phyloP scores from a whole-genome alignment of 2,797 vertebrate species.

The Aplochiton taeniatus region DNA sequence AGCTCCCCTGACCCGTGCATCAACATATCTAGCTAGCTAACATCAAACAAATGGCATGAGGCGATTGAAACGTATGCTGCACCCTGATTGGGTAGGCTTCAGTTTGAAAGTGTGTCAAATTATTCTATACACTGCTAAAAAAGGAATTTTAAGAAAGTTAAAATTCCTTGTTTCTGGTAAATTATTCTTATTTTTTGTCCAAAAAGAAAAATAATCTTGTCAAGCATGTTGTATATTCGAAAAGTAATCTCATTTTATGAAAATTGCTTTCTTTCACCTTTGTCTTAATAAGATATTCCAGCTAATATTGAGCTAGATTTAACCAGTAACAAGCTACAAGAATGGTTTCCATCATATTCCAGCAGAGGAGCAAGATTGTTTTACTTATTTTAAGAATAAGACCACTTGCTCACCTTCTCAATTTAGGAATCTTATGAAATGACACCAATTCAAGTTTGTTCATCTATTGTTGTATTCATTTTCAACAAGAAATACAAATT shows the following conservation, averaged over 20 bases:
- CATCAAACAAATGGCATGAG: no score
- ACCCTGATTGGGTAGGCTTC: no score
- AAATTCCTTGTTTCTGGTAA: slow-evolving; percentile 19
- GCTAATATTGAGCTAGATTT: slow-evolving; percentile 27
- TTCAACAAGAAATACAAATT: background rate
- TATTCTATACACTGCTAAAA: no score
- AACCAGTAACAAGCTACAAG: slow-evolving; percentile 16
- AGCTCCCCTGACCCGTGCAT: no score
- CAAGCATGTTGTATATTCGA: slow-evolving; percentile 19
- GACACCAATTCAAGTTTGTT: slow-evolving; percentile 7
- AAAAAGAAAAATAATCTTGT: slow-evolving; percentile 26
- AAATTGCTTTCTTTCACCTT: slow-evolving; percentile 11
- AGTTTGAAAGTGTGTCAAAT: no score
- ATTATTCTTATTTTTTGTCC: slow-evolving; percentile 13
- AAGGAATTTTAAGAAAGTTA: slow-evolving; percentile 6
- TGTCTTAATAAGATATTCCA: slow-evolving; percentile 25
- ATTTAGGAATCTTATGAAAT: slow-evolving; percentile 22
- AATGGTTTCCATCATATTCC: slow-evolving; percentile 15
- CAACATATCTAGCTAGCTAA: no score
- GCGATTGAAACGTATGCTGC: no score
- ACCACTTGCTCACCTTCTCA: slow-evolving; percentile 24
- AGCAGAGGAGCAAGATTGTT: slow-evolving; percentile 25
- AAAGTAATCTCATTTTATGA: slow-evolving; percentile 18
- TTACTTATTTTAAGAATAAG: slow-evolving; percentile 31
- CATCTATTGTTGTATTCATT: no score